phyloP scores from a whole-genome alignment of 1,140 invertebrate genomes.

The Drosophila kepulauana region DNA sequence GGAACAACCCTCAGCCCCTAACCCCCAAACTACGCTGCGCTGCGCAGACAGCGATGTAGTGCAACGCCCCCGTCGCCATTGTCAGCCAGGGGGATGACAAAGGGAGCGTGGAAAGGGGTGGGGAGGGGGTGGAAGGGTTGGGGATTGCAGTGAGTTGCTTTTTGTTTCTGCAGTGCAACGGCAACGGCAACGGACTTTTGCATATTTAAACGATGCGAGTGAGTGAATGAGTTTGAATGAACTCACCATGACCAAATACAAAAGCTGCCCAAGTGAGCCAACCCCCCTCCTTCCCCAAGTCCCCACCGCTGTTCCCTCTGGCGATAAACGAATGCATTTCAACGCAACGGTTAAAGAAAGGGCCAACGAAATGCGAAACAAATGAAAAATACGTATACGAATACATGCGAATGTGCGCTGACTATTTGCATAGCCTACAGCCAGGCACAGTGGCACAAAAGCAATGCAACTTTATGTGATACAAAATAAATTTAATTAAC shows the following conservation, averaged over 20 bases:
- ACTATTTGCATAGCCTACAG: slow-evolving; percentile 6
- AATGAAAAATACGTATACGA: slow-evolving; percentile 42
- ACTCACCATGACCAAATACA: slow-evolving; percentile 63
- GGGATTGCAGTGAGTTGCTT: slow-evolving; percentile 16
- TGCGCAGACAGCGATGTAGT: slow-evolving; percentile 54
- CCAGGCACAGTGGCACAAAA: slow-evolving; percentile 31
- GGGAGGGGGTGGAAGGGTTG: neutral
- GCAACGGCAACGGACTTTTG: slow-evolving; percentile 65
- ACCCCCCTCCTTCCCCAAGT: neutral
- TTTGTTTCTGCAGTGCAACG: slow-evolving; percentile 64
- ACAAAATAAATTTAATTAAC: no score
- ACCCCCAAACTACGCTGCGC: slow-evolving; percentile 13
- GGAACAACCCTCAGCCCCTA: slow-evolving; percentile 49
- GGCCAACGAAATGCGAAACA: slow-evolving; percentile 26
- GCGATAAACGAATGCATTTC: slow-evolving; percentile 62
- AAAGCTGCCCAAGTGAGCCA: slow-evolving; percentile 22
- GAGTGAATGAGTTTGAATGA: slow-evolving; percentile 83
- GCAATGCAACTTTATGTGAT: no score
- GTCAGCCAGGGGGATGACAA: slow-evolving; percentile 33
- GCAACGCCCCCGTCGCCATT: slow-evolving; percentile 60
- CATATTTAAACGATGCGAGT: slow-evolving; percentile 79
- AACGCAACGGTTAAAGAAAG: slow-evolving; percentile 48
- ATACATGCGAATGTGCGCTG: slow-evolving; percentile 31
- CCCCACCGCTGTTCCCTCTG: neutral
- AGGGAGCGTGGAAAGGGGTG: slow-evolving; percentile 1